phyloP scores from a whole-genome alignment of 2,888 invertebrate genomes.

The Entomobrya proxima region DNA sequence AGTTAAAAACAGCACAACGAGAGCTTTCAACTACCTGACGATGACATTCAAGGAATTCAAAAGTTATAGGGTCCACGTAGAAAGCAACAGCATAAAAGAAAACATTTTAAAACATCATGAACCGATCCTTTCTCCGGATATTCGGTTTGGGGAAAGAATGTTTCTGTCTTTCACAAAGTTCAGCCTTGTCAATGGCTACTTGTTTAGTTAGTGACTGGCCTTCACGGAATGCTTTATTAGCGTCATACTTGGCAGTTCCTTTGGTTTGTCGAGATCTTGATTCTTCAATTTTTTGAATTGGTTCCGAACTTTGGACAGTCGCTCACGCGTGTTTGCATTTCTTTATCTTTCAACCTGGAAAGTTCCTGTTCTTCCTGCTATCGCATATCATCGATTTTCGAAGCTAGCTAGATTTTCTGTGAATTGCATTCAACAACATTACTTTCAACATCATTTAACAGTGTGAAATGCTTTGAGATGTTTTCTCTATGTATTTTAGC shows the following conservation, averaged over 20 bases:
- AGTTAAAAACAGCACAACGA: constrained; percentile 23
- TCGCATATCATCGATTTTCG: constrained; percentile 1
- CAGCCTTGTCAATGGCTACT: constrained; percentile 33
- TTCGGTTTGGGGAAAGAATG: too few relatives aligned
- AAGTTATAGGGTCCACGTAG: not conserved
- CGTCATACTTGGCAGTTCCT: constrained; percentile 37
- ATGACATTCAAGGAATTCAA: constrained; percentile 64
- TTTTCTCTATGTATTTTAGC: too few relatives aligned
- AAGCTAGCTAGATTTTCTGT: constrained; percentile 2
- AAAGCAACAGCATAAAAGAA: not conserved
- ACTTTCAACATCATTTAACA: too few relatives aligned
- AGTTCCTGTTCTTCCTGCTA: constrained; percentile 38
- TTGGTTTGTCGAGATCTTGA: constrained; percentile 42
- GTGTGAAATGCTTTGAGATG: too few relatives aligned
- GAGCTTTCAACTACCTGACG: constrained; percentile 51
- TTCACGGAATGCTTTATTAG: constrained; percentile 27
- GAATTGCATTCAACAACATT: too few relatives aligned
- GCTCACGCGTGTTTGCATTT: constrained; percentile 28
- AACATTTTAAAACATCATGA: not conserved
- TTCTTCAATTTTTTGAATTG: constrained; percentile 22
- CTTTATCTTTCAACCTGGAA: not conserved
- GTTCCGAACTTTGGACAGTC: constrained; percentile 16
- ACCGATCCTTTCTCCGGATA: too few relatives aligned
- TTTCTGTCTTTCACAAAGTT: constrained; percentile 26
- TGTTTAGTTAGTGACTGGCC: constrained; percentile 31